A percentile compares a stretch with the other conserved stretches of the same genome.
These are phyloP conservation scores for Plebejus argus DNA, from an alignment of 2,888 invertebrate genomes.

Conservation along the genomic window DNA sequence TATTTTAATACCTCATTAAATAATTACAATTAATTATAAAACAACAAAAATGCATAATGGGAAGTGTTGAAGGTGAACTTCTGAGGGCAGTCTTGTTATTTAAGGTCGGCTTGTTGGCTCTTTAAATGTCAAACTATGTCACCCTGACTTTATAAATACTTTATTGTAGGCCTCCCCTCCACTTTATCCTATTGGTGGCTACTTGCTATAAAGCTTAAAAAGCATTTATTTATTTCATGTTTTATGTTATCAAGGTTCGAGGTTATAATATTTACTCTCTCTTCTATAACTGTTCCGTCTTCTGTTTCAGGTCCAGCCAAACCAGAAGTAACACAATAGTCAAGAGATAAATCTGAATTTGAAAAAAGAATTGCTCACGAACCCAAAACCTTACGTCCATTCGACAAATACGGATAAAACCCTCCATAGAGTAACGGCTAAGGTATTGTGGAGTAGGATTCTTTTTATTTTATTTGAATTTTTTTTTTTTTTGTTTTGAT, in stretches of 20 bases:
- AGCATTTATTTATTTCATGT: too few relatives aligned
- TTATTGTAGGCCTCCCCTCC: not conserved
- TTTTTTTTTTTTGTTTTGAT: not conserved
- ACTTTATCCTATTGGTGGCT: not conserved
- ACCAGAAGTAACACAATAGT: slow-evolving; percentile 42
- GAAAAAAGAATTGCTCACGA: slow-evolving; percentile 56
- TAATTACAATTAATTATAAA: not conserved
- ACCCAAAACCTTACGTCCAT: slow-evolving; percentile 63
- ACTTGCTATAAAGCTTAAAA: not conserved
- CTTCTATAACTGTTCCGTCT: not conserved
- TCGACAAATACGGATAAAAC: slow-evolving; percentile 53
- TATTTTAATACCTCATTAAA: not conserved
- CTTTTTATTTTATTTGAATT: not conserved
- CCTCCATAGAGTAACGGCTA: slow-evolving; percentile 44
- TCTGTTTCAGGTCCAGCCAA: slow-evolving; percentile 45
- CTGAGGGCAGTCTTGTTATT: not conserved
- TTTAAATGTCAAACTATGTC: slow-evolving; percentile 1
- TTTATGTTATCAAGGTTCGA: too few relatives aligned
- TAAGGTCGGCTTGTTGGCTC: not conserved
- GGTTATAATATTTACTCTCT: not conserved
- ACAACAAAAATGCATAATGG: not conserved
- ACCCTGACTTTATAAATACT: not conserved
- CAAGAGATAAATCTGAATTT: slow-evolving; percentile 17
- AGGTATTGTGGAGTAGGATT: slow-evolving; percentile 33
- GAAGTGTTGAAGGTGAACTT: not conserved